phyloP scores from a whole-genome alignment of 2,113 vertebrate species.

The Vanacampus margaritifer region DNA sequence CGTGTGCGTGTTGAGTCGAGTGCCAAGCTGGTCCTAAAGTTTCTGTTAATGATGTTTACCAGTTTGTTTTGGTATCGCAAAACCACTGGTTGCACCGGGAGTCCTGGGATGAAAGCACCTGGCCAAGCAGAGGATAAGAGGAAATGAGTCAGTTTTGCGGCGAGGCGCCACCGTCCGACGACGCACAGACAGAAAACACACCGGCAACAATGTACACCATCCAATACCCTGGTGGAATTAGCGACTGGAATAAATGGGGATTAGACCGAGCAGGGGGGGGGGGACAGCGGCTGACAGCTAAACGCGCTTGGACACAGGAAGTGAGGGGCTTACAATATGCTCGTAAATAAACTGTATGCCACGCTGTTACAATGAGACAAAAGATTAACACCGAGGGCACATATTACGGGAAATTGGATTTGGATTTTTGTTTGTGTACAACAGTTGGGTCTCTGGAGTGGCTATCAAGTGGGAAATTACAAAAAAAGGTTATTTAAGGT shows the following conservation, averaged over 20 bases:
- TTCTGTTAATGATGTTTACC: conserved; percentile 71
- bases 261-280: conserved; percentile 42
- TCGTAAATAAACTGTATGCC: conserved; percentile 11
- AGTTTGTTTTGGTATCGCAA: conserved; percentile 87
- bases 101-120: conserved; percentile 94
- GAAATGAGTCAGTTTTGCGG: not conserved
- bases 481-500: too few species aligned
- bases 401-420: too few species aligned
- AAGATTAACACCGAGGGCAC: too few species aligned
- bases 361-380: not conserved
- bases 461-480: too few species aligned
- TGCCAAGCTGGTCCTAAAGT: not conserved
- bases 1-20: not conserved
- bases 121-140: conserved; percentile 17
- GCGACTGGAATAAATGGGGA: conserved; percentile 57
- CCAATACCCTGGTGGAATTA: conserved; percentile 22
- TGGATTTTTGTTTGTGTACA: too few species aligned
- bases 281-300: conserved; percentile 41
- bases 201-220: conserved; percentile 24
- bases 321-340: conserved; percentile 1
- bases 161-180: not conserved
- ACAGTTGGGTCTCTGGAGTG: too few species aligned
- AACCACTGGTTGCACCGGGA: conserved; percentile 92
- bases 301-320: conserved; percentile 3
- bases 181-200: conserved; percentile 19